Percentiles rank a stretch among this genome's conserved stretches.
phyloP scores from a whole-genome alignment of 2,888 invertebrate genomes.

The Eurois occulta region DNA sequence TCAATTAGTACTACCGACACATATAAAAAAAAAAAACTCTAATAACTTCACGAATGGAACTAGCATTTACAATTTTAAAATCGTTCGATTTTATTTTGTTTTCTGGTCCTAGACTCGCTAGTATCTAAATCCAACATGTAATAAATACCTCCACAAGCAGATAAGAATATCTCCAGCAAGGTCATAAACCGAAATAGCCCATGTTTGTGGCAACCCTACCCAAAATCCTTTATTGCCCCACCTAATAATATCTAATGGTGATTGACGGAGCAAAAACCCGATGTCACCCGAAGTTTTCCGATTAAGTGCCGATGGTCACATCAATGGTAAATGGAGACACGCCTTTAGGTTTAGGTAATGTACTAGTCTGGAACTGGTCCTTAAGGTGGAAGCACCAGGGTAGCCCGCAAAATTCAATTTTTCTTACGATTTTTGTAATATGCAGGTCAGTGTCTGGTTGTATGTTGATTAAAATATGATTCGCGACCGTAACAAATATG shows the following conservation, averaged over 20 bases:
- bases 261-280: slow-evolving; percentile 75
- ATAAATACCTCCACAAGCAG: background rate
- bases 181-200: slow-evolving; percentile 18
- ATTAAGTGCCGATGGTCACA: slow-evolving; percentile 73
- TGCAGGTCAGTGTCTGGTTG: too few species aligned
- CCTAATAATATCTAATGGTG: slow-evolving; percentile 77
- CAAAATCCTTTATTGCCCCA: slow-evolving; percentile 63
- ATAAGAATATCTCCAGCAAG: background rate
- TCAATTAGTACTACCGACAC: too few species aligned
- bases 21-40: too few species aligned
- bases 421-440: too few species aligned
- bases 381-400: too few species aligned
- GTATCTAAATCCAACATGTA: background rate
- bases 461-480: too few species aligned
- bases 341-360: slow-evolving; percentile 13
- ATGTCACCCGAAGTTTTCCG: slow-evolving; percentile 77
- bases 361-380: background rate
- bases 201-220: slow-evolving; percentile 54
- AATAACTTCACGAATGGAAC: too few species aligned
- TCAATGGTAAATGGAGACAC: slow-evolving; percentile 68
- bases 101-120: background rate
- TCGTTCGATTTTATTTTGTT: background rate
- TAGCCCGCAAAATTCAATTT: too few species aligned
- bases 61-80: too few species aligned
- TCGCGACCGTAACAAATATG: too few species aligned